Evolutionary conservation across 2,888 invertebrate genomes (phyloP).

Genomic region (Argynnis bischoffii): DNA sequence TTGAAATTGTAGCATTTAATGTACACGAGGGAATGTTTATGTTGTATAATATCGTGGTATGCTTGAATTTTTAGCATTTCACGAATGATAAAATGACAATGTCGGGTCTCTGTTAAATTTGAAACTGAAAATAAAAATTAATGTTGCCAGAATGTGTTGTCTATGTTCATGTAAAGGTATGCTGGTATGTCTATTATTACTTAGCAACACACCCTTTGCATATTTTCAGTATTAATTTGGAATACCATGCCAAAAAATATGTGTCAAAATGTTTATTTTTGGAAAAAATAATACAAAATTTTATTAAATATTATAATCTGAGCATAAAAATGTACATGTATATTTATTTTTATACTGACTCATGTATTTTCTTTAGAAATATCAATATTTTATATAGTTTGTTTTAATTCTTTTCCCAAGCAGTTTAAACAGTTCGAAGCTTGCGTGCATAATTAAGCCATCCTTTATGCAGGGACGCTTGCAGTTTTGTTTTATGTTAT

Average conservation of each 20-base stretch:
- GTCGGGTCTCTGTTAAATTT: constrained; percentile 11
- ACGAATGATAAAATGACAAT: constrained; percentile 3
- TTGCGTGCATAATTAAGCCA: constrained; percentile 32
- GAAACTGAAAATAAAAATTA: constrained; percentile 5
- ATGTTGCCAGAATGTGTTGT: no score
- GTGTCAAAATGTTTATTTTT: no score
- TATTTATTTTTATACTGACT: not conserved
- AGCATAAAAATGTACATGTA: no score
- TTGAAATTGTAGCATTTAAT: constrained; percentile 32
- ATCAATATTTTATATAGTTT: not conserved
- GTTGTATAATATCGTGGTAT: constrained; percentile 21
- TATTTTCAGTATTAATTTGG: no score
- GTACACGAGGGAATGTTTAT: constrained; percentile 33
- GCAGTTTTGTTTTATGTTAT: constrained; percentile 20
- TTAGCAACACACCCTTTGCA: no score
- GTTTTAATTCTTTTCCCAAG: constrained; percentile 20
- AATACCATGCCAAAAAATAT: no score
- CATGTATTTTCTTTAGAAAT: constrained; percentile 1
- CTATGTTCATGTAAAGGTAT: not conserved
- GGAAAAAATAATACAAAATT: no score
- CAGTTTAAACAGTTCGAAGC: constrained; percentile 22
- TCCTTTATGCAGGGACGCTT: constrained; percentile 30
- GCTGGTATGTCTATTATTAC: not conserved
- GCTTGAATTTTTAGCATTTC: constrained; percentile 17
- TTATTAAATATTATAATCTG: no score